A percentile compares a stretch with the other conserved stretches of the same genome.
Evolutionary conservation across 1,140 invertebrate genomes (phyloP).

Genomic region (Pissodes strobi): DNA sequence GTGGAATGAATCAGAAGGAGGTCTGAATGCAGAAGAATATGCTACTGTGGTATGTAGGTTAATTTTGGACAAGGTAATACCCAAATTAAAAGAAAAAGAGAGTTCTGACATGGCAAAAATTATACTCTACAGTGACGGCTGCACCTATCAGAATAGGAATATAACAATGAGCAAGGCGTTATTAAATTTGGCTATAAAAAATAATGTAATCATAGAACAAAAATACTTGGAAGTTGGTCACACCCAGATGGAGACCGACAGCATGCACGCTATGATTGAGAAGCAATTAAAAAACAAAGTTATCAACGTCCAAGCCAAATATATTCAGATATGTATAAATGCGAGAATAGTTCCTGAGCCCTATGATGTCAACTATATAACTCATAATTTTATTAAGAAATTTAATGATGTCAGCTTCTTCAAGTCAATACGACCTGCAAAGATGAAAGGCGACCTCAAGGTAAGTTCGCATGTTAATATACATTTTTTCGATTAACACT

Average conservation of each 20-base stretch:
- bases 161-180: slow-evolving; percentile 15
- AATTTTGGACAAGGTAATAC: no score
- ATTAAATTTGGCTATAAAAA: slow-evolving; percentile 1
- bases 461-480: no score
- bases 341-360: background rate
- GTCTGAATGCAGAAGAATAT: no score
- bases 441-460: background rate
- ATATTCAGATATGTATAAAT: background rate
- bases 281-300: background rate
- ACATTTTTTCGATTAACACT: background rate
- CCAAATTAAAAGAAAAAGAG: background rate
- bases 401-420: background rate
- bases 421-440: background rate
- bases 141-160: background rate
- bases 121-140: slow-evolving; percentile 7
- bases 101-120: no score
- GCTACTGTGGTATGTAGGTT: slow-evolving; percentile 4
- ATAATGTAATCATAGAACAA: slow-evolving; percentile 11
- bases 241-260: slow-evolving; percentile 15
- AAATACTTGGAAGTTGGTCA: slow-evolving; percentile 15
- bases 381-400: background rate
- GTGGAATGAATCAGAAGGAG: no score
- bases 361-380: background rate
- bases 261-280: no score
- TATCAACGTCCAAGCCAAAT: no score